A percentile compares a stretch with the other conserved stretches of the same genome.
These are phyloP conservation scores for Drosophila recens DNA, from an alignment of 2,888 invertebrate species.

Conservation along the genomic window DNA sequence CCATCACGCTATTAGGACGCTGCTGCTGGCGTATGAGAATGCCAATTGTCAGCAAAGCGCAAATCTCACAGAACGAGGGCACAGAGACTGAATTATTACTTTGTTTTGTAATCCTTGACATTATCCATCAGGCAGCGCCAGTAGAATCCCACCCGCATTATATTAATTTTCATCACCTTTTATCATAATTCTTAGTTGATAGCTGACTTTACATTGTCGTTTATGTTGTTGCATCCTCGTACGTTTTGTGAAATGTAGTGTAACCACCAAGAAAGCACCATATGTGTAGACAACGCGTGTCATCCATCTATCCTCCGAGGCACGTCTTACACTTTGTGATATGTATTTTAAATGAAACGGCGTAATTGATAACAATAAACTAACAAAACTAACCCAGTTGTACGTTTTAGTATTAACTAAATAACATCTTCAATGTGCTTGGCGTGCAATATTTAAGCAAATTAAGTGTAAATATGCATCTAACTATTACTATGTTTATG, in stretches of 20 bases:
- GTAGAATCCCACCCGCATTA: not conserved
- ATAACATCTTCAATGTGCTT: conserved; percentile 29
- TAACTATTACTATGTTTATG: conserved; percentile 1
- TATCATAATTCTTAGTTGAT: conserved; percentile 26
- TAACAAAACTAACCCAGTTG: conserved; percentile 41
- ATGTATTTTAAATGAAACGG: conserved; percentile 53
- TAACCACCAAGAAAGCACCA: conserved; percentile 41
- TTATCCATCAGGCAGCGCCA: conserved; percentile 19
- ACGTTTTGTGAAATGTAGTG: conserved; percentile 39
- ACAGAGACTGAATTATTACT: conserved; percentile 52
- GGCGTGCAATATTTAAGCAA: conserved; percentile 24
- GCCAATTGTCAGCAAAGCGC: conserved; percentile 6
- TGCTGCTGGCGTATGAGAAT: not conserved
- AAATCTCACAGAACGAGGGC: conserved; percentile 30
- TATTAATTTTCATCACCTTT: conserved; percentile 22
- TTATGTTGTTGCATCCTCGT: conserved; percentile 40
- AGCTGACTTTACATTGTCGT: conserved; percentile 17
- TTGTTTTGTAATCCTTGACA: conserved; percentile 15
- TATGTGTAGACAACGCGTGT: conserved; percentile 32
- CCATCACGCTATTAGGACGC: conserved; percentile 48
- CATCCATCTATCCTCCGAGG: conserved; percentile 7
- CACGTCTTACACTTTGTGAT: conserved; percentile 61
- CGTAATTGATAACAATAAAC: conserved; percentile 50
- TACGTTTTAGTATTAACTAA: conserved; percentile 25
- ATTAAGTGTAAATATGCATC: conserved; percentile 10